A percentile compares a stretch with the other conserved stretches of the same genome.
Conservation (phyloP, 23 tunicate species). For the Clavelina lepadiformis region DNA sequence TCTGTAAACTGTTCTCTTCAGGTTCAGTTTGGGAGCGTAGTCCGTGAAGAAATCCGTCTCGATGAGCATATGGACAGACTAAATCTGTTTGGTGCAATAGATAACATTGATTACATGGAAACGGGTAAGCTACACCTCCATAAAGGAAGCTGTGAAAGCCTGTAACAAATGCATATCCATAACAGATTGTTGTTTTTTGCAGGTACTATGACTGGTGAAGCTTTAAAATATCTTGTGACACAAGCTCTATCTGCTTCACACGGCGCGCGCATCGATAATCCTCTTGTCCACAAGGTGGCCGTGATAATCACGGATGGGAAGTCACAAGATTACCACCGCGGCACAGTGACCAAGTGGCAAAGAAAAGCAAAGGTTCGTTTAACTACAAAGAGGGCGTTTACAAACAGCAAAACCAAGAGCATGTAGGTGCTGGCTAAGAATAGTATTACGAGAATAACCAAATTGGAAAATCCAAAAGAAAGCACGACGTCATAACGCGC, state of each 20-base stretch:
- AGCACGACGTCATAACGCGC: no score
- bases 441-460: no score
- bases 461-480: no score
- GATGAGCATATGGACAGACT: constrained; percentile 32
- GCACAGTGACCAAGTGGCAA: constrained; percentile 61
- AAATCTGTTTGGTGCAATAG: constrained; percentile 47
- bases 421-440: no score
- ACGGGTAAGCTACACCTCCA: constrained; percentile 28
- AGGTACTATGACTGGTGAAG: constrained; percentile 94
- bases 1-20: constrained; percentile 12
- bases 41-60: constrained; percentile 56
- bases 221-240: constrained; percentile 51
- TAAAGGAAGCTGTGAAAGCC: neutral
- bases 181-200: neutral
- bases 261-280: constrained; percentile 46
- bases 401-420: no score
- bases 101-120: constrained; percentile 55
- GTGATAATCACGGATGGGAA: constrained; percentile 88
- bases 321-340: constrained; percentile 70
- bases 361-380: constrained; percentile 68
- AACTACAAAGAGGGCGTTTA: no score
- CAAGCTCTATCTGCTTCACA: constrained; percentile 26
- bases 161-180: neutral
- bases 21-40: constrained; percentile 71
- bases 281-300: constrained; percentile 40